phyloP scores from a whole-genome alignment of 2,113 vertebrate species.

The Corythornis cristatus region DNA sequence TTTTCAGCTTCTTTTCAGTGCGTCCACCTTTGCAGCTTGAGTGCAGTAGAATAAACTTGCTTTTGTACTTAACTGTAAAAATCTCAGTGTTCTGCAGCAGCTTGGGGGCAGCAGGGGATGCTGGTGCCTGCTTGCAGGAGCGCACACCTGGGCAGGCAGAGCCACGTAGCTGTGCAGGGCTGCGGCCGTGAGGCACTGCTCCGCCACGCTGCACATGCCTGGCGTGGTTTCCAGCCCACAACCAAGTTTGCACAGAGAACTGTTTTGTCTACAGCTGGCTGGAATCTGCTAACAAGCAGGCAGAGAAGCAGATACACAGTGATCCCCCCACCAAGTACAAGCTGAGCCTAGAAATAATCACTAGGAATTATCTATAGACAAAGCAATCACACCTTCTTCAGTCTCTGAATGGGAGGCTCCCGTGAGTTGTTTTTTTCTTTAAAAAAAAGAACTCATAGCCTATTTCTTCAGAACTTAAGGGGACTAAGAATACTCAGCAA shows the following conservation, averaged over 20 bases:
- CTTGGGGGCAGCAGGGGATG: not conserved
- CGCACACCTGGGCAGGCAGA: not conserved
- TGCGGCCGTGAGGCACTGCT: conserved; percentile 2
- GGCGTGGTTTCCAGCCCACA: conserved; percentile 53
- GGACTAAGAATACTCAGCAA: not conserved
- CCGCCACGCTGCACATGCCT: not conserved
- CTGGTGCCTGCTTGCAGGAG: not conserved
- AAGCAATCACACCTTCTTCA: not conserved
- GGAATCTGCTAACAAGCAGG: conserved; percentile 44
- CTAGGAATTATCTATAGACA: not conserved
- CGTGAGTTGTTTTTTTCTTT: not conserved
- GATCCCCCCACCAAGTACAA: not conserved
- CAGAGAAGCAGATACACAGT: conserved; percentile 10
- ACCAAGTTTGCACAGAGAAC: conserved; percentile 6
- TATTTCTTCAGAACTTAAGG: not conserved
- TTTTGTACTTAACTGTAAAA: not conserved
- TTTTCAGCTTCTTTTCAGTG: not conserved
- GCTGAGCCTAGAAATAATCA: not conserved
- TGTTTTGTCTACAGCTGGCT: conserved; percentile 46
- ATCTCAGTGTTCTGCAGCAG: not conserved
- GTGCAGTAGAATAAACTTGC: not conserved
- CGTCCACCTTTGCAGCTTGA: not conserved
- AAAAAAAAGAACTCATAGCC: not conserved
- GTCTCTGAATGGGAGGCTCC: not conserved
- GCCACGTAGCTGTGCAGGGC: not conserved